These are phyloP conservation scores for Eulemur macaco DNA, from an alignment of 2,113 vertebrate species.

Conservation along the genomic window DNA sequence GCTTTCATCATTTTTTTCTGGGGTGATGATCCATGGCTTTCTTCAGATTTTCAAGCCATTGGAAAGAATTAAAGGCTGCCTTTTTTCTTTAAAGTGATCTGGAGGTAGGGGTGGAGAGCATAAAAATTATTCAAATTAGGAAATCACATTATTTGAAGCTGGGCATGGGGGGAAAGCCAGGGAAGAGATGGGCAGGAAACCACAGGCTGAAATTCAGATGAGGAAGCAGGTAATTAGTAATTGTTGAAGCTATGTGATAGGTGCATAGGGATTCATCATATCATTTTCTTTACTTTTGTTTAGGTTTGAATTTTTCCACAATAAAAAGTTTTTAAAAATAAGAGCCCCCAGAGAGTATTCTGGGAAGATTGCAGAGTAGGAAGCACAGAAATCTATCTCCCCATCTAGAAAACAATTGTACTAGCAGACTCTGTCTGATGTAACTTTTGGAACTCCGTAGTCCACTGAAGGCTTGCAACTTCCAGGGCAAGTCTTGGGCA, in stretches of 20 bases:
- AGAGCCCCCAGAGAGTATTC: too few relatives aligned
- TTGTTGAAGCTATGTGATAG: neutral
- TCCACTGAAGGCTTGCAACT: too few relatives aligned
- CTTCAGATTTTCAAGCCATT: neutral
- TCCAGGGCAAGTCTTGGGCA: too few relatives aligned
- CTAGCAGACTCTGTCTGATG: too few relatives aligned
- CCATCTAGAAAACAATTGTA: too few relatives aligned
- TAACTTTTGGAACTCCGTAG: too few relatives aligned
- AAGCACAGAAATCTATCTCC: too few relatives aligned
- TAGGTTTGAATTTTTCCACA: too few relatives aligned
- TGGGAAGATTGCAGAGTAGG: too few relatives aligned
- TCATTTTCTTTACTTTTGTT: neutral
- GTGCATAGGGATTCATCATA: neutral
- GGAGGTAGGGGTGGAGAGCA: fast-evolving
- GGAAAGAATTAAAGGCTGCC: neutral
- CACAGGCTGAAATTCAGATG: neutral
- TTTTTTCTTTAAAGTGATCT: neutral
- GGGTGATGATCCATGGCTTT: neutral
- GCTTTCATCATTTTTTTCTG: neutral
- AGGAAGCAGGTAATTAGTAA: neutral
- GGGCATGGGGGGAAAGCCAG: neutral
- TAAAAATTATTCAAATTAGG: neutral
- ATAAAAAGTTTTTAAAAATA: too few relatives aligned
- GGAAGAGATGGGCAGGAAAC: neutral
- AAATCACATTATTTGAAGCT: neutral